These are phyloP conservation scores for Xanthorhoe designata DNA, from an alignment of 2,888 invertebrate genomes.

Conservation along the genomic window DNA sequence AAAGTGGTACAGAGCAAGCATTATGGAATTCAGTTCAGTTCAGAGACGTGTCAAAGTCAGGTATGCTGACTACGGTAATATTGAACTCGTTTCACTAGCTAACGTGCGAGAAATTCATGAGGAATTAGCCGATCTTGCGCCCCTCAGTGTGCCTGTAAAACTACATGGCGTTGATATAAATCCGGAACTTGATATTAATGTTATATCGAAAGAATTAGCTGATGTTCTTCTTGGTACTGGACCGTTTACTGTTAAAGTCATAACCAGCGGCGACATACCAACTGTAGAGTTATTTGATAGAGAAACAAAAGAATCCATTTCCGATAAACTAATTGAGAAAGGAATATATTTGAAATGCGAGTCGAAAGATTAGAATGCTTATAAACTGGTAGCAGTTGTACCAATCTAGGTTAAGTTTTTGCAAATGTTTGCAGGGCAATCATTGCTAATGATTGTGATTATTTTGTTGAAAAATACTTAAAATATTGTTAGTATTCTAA, in stretches of 20 bases:
- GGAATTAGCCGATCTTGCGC: slow-evolving; percentile 80
- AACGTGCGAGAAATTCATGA: slow-evolving; percentile 80
- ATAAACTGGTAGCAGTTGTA: background rate
- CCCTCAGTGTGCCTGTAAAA: slow-evolving; percentile 79
- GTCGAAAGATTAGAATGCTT: slow-evolving; percentile 13
- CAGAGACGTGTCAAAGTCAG: slow-evolving; percentile 83
- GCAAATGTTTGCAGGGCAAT: background rate
- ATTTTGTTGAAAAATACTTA: too few relatives aligned
- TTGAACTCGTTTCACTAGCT: slow-evolving; percentile 76
- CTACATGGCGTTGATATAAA: slow-evolving; percentile 70
- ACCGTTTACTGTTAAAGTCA: slow-evolving; percentile 65
- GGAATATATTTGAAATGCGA: slow-evolving; percentile 45
- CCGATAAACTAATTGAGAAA: slow-evolving; percentile 63
- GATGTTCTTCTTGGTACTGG: slow-evolving; percentile 65
- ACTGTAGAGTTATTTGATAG: slow-evolving; percentile 67
- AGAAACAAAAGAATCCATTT: slow-evolving; percentile 55
- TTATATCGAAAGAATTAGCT: slow-evolving; percentile 59
- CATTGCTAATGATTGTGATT: background rate
- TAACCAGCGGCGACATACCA: slow-evolving; percentile 51
- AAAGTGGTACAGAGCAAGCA: slow-evolving; percentile 90
- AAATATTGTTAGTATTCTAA: background rate
- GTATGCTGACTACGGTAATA: slow-evolving; percentile 92
- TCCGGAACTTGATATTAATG: slow-evolving; percentile 60
- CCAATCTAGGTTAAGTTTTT: slow-evolving; percentile 9
- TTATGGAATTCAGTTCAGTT: slow-evolving; percentile 79